Base-by-base conservation (phyloP, 2,797 vertebrate genomes). In the Paguma larvata region DNA sequence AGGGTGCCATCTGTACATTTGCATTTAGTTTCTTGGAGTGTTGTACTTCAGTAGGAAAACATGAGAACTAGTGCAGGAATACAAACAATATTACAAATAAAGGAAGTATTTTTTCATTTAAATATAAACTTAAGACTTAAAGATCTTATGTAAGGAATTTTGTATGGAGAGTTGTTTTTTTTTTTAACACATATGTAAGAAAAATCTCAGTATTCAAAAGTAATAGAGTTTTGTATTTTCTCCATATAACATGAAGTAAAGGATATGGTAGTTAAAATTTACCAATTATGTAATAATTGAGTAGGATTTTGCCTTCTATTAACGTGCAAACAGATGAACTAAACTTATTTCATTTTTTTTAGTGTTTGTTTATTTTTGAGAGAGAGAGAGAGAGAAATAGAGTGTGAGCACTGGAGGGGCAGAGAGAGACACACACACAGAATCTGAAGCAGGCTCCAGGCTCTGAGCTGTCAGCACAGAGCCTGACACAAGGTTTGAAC, bases 241-340 rank as follows among this genome's bases (percentile, higher is more conserved):
- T 83, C 13, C 27, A 59, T 12, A 62, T 12, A 88, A 86, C 88
- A 70, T 73, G 1, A 87, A 82, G 53, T 86, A 80, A 59, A 11
- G 14, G 23, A 92, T 84, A 82, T 84, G n/a, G 10, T 34, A 89
- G 18, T 77, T 70, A 95, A 96, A 94, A 93, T 77, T 41, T 78
- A 16, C 41, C 48, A 90, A 15, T 56, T 93, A 46, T 59, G 46
- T 63, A 80, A 88, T 21, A 63, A 78, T 21, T 82, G 11, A 73
- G 68, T 68, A 79, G 51, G 51, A 86, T 53, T 56, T 51, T 94
- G 48, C 48, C 13, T 85, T 68, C 56, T 18, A 48, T 44, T 97
- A 30, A 86, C 87, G 79, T 72, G 44, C 38, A 59, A 59, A 59
- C 56, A 96, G 25, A 62, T 51, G 56, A 96, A 72, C 9, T 83